Conservation (phyloP, 2,113 vertebrate genomes). For the Melanerpes aurifrons region DNA sequence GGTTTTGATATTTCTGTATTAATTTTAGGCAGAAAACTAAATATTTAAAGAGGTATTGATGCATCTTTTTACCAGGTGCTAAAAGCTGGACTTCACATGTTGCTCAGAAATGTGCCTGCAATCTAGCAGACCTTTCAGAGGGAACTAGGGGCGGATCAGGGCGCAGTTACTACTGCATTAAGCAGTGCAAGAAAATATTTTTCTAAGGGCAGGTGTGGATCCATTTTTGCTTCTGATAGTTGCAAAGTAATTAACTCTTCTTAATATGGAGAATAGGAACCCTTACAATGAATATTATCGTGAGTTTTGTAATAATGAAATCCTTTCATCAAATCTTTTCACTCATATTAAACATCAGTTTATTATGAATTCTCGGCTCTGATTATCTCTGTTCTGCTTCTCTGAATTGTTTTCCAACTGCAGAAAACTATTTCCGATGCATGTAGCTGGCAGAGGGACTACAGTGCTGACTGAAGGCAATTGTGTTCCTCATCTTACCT, state of each 20-base stretch:
- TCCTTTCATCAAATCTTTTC: slow-evolving; percentile 3
- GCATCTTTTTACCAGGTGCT: neutral
- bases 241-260: neutral
- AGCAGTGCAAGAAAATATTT: neutral
- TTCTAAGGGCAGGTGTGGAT: neutral
- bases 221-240: neutral
- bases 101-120: neutral
- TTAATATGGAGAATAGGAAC: neutral
- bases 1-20: slow-evolving; percentile 34
- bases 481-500: slow-evolving; percentile 7
- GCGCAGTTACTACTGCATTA: neutral
- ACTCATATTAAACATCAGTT: neutral
- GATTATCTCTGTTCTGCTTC: slow-evolving; percentile 10
- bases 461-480: neutral
- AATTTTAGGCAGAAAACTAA: slow-evolving; percentile 48
- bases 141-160: neutral
- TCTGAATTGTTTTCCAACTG: neutral
- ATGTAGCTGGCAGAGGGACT: neutral
- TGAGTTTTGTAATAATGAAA: neutral
- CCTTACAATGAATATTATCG: neutral
- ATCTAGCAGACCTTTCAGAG: neutral
- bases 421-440: neutral
- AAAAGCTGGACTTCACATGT: neutral
- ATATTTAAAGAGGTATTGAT: slow-evolving; percentile 48
- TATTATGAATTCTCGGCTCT: neutral